Conservation (phyloP, 1,140 invertebrate genomes). For the Eupeodes corollae region DNA sequence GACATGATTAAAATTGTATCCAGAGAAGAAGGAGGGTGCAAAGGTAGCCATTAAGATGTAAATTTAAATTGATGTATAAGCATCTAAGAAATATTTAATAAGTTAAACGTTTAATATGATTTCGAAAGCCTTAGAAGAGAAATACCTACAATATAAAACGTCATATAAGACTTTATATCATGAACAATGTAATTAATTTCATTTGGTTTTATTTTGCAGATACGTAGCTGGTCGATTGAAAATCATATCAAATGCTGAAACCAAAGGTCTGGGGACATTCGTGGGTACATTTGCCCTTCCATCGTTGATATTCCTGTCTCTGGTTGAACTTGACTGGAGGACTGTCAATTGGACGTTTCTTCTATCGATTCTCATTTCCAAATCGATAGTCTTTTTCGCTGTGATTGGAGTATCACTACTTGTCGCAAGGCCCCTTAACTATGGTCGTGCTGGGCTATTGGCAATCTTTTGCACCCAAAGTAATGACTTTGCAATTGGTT, state of each 20-base stretch:
- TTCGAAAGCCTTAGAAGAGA: too few relatives aligned
- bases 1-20: too few relatives aligned
- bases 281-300: conserved; percentile 88
- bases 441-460: conserved; percentile 77
- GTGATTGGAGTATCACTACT: conserved; percentile 71
- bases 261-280: conserved; percentile 86
- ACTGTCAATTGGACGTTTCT: conserved; percentile 85
- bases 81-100: too few relatives aligned
- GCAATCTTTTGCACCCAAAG: conserved; percentile 94
- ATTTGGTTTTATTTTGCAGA: conserved; percentile 44
- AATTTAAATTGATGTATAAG: too few relatives aligned
- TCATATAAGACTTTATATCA: background rate
- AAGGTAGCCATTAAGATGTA: too few relatives aligned
- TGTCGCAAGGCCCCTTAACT: conserved; percentile 65
- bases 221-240: conserved; percentile 80
- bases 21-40: too few relatives aligned
- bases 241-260: conserved; percentile 71
- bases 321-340: conserved; percentile 74
- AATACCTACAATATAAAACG: too few relatives aligned
- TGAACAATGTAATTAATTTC: conserved; percentile 4
- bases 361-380: conserved; percentile 72
- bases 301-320: conserved; percentile 79
- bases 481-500: conserved; percentile 96
- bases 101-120: too few relatives aligned
- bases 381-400: conserved; percentile 71